Evolutionary conservation across 2,113 vertebrate species (phyloP).

Genomic region (Clarias magur): DNA sequence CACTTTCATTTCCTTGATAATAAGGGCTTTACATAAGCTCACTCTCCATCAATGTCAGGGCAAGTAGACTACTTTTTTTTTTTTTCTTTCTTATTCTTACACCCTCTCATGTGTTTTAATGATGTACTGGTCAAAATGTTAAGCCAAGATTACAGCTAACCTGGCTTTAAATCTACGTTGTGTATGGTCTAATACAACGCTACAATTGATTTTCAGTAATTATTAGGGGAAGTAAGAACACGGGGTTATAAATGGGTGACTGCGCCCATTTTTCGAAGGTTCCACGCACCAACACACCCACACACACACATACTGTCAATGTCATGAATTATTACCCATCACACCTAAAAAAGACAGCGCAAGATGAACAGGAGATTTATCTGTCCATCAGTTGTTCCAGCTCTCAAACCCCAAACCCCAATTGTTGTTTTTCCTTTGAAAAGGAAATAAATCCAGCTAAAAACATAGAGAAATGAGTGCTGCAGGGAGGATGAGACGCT

Average conservation of each 20-base stretch:
- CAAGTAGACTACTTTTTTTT: background rate
- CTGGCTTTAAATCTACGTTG: background rate
- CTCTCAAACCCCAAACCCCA: background rate
- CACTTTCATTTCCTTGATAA: slow-evolving; percentile 53
- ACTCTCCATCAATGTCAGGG: slow-evolving; percentile 48
- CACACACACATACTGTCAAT: background rate
- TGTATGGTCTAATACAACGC: background rate
- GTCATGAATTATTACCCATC: slow-evolving; percentile 16
- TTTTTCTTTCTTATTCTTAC: background rate
- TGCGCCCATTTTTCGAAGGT: background rate
- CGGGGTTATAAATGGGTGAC: background rate
- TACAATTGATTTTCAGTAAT: slow-evolving; percentile 1
- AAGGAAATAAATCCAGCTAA: background rate
- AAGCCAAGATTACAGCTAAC: background rate
- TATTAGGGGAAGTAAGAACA: background rate
- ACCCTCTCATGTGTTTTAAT: background rate
- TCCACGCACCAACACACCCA: background rate
- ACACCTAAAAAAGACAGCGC: slow-evolving; percentile 5
- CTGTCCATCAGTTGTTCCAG: slow-evolving; percentile 31
- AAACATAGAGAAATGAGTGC: background rate
- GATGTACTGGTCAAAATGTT: background rate
- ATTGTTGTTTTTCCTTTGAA: background rate
- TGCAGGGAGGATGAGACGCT: background rate
- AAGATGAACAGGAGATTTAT: slow-evolving; percentile 9
- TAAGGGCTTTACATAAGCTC: slow-evolving; percentile 37